Conservation (phyloP, 2,888 invertebrate genomes). For the Scelioninae gen. 1 region DNA sequence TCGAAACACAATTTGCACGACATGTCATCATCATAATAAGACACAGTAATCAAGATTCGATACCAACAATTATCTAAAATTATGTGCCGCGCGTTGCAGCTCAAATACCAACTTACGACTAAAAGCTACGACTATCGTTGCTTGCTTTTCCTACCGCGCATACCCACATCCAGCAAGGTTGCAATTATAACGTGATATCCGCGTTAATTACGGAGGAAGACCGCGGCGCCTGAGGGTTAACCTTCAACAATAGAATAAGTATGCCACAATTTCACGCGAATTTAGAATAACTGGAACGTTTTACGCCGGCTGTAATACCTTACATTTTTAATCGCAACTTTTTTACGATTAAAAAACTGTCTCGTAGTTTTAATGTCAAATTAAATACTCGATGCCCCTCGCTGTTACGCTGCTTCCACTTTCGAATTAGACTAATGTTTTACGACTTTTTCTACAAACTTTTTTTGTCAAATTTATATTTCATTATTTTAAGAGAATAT, state of each 20-base stretch:
- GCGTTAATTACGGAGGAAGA: slow-evolving; percentile 64
- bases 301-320: no score
- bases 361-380: no score
- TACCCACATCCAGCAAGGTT: slow-evolving; percentile 37
- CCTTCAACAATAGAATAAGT: slow-evolving; percentile 64
- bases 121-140: slow-evolving; percentile 39
- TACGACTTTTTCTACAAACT: not conserved
- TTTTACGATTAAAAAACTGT: no score
- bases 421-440: slow-evolving; percentile 26
- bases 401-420: slow-evolving; percentile 4
- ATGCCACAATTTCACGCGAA: slow-evolving; percentile 65
- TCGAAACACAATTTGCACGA: slow-evolving; percentile 25
- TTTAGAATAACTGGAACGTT: slow-evolving; percentile 56
- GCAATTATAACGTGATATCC: slow-evolving; percentile 65
- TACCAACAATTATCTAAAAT: slow-evolving; percentile 53
- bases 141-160: slow-evolving; percentile 40
- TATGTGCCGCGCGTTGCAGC: slow-evolving; percentile 28
- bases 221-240: slow-evolving; percentile 63
- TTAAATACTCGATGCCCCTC: no score
- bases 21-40: slow-evolving; percentile 49
- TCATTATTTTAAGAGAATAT: no score
- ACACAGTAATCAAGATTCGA: slow-evolving; percentile 47
- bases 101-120: slow-evolving; percentile 19
- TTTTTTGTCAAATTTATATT: no score
- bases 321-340: no score